These are phyloP conservation scores for Drosophila tsacasi DNA, from an alignment of 1,140 invertebrate species.

Conservation along the genomic window DNA sequence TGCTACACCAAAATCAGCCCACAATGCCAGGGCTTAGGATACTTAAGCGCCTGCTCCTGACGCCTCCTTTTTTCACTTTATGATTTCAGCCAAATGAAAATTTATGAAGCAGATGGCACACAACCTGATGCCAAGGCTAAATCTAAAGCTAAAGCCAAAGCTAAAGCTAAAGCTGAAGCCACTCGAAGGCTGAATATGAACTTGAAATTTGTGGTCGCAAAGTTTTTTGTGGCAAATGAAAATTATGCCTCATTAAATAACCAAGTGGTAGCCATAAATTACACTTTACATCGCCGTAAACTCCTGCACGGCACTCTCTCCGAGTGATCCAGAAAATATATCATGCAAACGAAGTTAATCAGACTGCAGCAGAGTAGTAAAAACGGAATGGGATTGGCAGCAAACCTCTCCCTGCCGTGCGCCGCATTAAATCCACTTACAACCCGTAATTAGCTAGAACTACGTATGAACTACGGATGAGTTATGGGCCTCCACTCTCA, in stretches of 20 bases:
- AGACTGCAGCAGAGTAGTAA: conserved; percentile 43
- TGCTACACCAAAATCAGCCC: conserved; percentile 47
- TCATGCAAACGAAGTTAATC: conserved; percentile 39
- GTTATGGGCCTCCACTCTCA: conserved; percentile 14
- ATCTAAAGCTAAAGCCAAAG: conserved; percentile 39
- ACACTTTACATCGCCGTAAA: conserved; percentile 37
- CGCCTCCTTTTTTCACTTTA: conserved; percentile 40
- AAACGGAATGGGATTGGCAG: conserved; percentile 2
- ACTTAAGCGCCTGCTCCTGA: conserved; percentile 31
- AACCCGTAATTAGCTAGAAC: conserved; percentile 48
- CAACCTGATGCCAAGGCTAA: conserved; percentile 42
- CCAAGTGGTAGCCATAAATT: conserved; percentile 55
- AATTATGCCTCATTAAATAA: conserved; percentile 75
- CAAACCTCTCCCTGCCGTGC: background rate
- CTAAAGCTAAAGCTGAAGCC: conserved; percentile 32
- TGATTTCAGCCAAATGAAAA: conserved; percentile 71
- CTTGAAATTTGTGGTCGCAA: conserved; percentile 48
- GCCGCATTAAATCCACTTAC: conserved; percentile 16
- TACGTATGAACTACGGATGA: conserved; percentile 23
- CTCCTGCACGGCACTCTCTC: background rate
- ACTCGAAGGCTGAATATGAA: conserved; percentile 58
- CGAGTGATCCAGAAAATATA: conserved; percentile 18
- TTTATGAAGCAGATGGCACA: conserved; percentile 69
- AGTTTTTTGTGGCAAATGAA: conserved; percentile 71
- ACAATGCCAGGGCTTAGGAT: conserved; percentile 51